These are phyloP conservation scores for Albula goreensis DNA, from an alignment of 2,113 vertebrate genomes.

Conservation along the genomic window DNA sequence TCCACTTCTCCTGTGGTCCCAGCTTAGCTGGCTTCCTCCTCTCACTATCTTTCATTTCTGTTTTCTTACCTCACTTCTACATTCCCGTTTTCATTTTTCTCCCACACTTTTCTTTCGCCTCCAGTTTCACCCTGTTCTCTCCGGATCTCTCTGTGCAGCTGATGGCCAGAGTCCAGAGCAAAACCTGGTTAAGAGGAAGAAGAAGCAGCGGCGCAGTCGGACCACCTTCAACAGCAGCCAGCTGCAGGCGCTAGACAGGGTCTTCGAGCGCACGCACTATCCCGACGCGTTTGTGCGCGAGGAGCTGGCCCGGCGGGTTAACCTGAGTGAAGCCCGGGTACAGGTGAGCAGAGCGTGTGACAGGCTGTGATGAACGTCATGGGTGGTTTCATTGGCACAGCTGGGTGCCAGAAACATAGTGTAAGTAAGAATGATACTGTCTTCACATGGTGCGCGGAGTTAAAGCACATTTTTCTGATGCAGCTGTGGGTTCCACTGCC, in stretches of 20 bases:
- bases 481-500: too few relatives aligned
- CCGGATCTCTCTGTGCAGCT: constrained; percentile 41
- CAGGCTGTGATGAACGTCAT: too few relatives aligned
- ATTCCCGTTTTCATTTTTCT: neutral
- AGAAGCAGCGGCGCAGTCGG: constrained; percentile 92
- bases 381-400: too few relatives aligned
- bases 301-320: constrained; percentile 95
- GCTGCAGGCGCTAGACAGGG: constrained; percentile 95
- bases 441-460: too few relatives aligned
- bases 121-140: neutral
- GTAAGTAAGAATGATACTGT: too few relatives aligned
- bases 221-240: constrained; percentile 96
- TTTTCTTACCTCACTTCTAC: neutral
- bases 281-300: constrained; percentile 98
- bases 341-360: constrained; percentile 73
- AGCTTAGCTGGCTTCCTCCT: neutral
- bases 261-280: constrained; percentile 98
- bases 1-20: neutral
- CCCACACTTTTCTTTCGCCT: neutral
- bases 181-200: constrained; percentile 66
- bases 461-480: too few relatives aligned
- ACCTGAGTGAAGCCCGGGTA: constrained; percentile 93
- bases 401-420: too few relatives aligned
- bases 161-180: constrained; percentile 65
- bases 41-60: neutral